Percentiles rank a stretch among this genome's conserved stretches.
These are phyloP conservation scores for Antheraea mylitta DNA, from an alignment of 1,140 invertebrate genomes.

Conservation along the genomic window DNA sequence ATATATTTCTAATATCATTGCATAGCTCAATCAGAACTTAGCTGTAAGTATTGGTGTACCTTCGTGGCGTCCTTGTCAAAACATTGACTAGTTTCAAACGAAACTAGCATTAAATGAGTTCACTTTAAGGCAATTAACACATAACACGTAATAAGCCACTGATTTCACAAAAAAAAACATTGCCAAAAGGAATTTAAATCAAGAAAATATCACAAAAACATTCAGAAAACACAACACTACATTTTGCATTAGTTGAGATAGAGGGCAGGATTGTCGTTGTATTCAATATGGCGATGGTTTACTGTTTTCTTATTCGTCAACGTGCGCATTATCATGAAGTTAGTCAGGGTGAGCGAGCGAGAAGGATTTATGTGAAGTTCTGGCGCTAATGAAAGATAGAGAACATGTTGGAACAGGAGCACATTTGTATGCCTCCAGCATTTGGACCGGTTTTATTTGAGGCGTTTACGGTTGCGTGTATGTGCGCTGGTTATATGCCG, in stretches of 20 bases:
- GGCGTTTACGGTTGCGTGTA: constrained; percentile 69
- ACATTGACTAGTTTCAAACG: constrained; percentile 32
- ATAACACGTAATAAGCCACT: constrained; percentile 40
- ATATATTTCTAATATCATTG: constrained; percentile 21
- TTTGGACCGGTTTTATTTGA: constrained; percentile 69
- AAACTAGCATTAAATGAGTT: constrained; percentile 21
- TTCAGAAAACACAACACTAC: constrained; percentile 49
- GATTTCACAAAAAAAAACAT: constrained; percentile 35
- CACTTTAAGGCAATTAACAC: constrained; percentile 16
- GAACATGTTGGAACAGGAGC: constrained; percentile 59
- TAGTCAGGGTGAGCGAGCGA: constrained; percentile 56
- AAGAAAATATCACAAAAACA: constrained; percentile 66
- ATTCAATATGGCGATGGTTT: constrained; percentile 72
- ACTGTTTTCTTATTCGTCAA: constrained; percentile 49
- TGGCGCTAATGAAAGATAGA: constrained; percentile 64
- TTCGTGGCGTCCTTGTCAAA: constrained; percentile 40
- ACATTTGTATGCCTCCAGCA: constrained; percentile 66
- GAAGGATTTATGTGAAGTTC: constrained; percentile 68
- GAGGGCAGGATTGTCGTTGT: constrained; percentile 46
- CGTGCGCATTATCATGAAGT: constrained; percentile 54
- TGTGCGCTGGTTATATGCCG: constrained; percentile 55
- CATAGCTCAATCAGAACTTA: constrained; percentile 51
- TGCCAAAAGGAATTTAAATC: constrained; percentile 42
- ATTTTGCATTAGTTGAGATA: constrained; percentile 49
- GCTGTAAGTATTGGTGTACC: constrained; percentile 44